Evolutionary conservation across 1,140 invertebrate genomes (phyloP), one percentile per base, ranked within the genome.

Genomic region (Halictus rubicundus): DNA sequence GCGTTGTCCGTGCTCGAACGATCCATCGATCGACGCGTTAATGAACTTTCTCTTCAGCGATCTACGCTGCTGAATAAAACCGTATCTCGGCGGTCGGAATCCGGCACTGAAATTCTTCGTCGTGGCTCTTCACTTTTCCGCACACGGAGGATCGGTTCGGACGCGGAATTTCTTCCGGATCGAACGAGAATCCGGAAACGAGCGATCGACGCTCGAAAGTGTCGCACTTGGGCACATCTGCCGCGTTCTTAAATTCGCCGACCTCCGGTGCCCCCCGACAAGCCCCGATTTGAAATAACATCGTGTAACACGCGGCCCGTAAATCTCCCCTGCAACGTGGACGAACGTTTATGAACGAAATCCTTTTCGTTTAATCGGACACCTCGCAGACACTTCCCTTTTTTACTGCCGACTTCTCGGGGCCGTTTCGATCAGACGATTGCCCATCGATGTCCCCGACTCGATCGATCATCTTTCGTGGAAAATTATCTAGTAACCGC

Each of bases 161-260:
- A 21, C 57, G 9, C 3, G 14, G 32, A 63, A 63, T 63, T 63
- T 37, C 61, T 61, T 61, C 27, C 27, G 27, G 27, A 4, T 61
- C 61, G 61, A 32, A 32, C 16, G 32, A 4, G 19, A 63, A 37
- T 37, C 61, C 32, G 32, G 61, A 39, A 39, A 37, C 16, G 61
- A 37, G 32, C 61, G 21, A 37, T 63, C 61, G 32, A 21, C 61
- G 27, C 32, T 21, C 61, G 61, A 63, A 63, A 21, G 32, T 63
- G 61, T 63, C 61, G 61, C 61, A 63, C 61, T 63, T 63, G 61
- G 61, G 21, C 61, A 21, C 61, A 63, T 63, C 61, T 63, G 61
- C 16, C 61, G 61, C 61, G 61, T 63, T 63, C 61, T 63, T 63
- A 63, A 63, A 63, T 63, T 37, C 32, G 21, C 61, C 32, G 19